Base-by-base conservation (phyloP, 2,113 vertebrate species). In the Apus apus region DNA sequence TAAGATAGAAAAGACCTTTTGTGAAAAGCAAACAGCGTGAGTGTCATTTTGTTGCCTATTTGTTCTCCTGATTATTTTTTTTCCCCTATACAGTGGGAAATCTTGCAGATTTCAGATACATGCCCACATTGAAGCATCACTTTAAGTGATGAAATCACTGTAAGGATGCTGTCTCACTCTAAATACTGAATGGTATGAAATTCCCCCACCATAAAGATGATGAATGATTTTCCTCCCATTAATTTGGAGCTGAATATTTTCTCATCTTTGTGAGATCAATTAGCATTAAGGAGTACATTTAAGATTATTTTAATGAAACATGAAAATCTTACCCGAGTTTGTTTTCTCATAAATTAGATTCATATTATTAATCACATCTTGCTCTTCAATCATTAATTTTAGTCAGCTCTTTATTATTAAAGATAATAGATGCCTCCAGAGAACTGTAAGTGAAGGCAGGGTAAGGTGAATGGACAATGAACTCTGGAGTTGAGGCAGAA, bases 271-370 rank as follows among this genome's bases (percentile, higher is more conserved):
- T 75, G 43, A 92, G 84, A 95, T 97, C 79, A 83, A 60, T 96
- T 97, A 93, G 45, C 94, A 78, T 79, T 94, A 85, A 77, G 88
- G 67, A 88, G 92, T 75, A 90, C 74, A 57, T 83, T 93, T 85
- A 90, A 97, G 96, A 89, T 97, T 75, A 85, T 96, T 96, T 83
- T 90, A 96, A 92, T 95, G 89, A 97, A 97, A 97, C 48, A 21
- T 84, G 66, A 95, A 97, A 95, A 95, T 95, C 66, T 84, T 46
- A 13, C 82, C 94, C 23, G 9, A 4, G 73, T 96, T 98, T 97
- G 94, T 97, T 96, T 96, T 95, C 80, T 93, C 87, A 94, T 97
- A 93, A 97, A 96, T 97, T 94, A 93, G 43, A 77, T 95, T 95
- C 50, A 21, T 71, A 53, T 91, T 96, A 73, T 87, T 93, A 95